Conservation (phyloP, 2,797 vertebrate genomes). For the Notolabrus celidotus region DNA sequence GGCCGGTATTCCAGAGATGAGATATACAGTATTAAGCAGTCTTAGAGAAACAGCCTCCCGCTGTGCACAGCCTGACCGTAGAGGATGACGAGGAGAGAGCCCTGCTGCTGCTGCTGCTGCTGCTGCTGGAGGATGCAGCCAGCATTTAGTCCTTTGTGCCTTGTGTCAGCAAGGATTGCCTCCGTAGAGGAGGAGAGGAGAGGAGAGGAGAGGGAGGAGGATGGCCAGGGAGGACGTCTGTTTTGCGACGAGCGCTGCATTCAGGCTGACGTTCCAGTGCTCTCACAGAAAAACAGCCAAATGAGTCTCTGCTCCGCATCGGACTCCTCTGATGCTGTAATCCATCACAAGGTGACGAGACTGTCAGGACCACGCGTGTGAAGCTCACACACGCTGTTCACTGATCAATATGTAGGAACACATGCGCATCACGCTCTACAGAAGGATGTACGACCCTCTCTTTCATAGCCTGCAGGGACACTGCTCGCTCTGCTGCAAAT, state of each 20-base stretch:
- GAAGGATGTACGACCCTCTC: conserved; percentile 53
- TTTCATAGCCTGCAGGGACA: conserved; percentile 59
- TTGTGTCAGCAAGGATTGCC: conserved; percentile 84
- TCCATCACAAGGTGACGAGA: conserved; percentile 49
- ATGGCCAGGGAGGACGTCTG: conserved; percentile 57
- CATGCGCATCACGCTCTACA: conserved; percentile 54
- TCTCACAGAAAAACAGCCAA: conserved; percentile 53
- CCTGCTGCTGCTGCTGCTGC: conserved; percentile 54
- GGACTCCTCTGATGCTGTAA: conserved; percentile 57
- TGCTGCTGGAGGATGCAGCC: conserved; percentile 66
- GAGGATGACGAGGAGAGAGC: conserved; percentile 45
- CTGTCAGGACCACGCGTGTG: conserved; percentile 40
- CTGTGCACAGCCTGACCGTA: conserved; percentile 31
- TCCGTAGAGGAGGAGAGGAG: conserved; percentile 55
- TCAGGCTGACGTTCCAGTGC: conserved; percentile 59
- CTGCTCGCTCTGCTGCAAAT: conserved; percentile 56
- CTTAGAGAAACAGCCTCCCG: conserved; percentile 55
- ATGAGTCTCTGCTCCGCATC: conserved; percentile 37
- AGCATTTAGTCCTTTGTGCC: conserved; percentile 78
- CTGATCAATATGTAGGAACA: conserved; percentile 56
- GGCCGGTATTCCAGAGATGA: conserved; percentile 62
- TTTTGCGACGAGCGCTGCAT: conserved; percentile 49
- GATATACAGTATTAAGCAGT: conserved; percentile 47
- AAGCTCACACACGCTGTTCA: conserved; percentile 49
- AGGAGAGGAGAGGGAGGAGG: conserved; percentile 55